Base-by-base conservation (phyloP, 1,140 invertebrate species). In the Cotesia typhae region DNA sequence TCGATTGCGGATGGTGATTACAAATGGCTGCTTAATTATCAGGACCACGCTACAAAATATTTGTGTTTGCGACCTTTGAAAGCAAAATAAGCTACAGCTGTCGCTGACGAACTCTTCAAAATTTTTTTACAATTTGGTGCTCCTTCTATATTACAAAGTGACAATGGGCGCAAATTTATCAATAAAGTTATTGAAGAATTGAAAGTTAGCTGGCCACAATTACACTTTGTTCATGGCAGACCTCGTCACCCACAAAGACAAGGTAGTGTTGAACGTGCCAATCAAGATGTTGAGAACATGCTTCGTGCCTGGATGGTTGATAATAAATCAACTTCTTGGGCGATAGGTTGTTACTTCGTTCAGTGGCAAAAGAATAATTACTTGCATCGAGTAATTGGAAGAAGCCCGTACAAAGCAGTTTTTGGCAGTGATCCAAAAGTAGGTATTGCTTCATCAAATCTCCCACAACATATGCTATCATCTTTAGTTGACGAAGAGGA, bases 221-320 rank as follows among this genome's bases (percentile, higher is more conserved):
- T 80, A 57, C 80, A 82, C 52, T 82, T 88, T 61, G 79, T 86
- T 37, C 77, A 87, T 80, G 80, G 78, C 17, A 83, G 78, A 72
- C 77, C 77, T 35, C 28, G 76, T 10, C 79, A 78, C 67, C 72
- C 71, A 10, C 81, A 82, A 59, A 81, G 72, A 37, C 80, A 87
- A 73, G 79, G 81, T 1, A 77, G 71, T 20, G 79, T 84, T 0
- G 82, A 85, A 74, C 71, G 81, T 61, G 75, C 78, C 5, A 85
- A 85, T 74, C 79, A 80, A 76, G 82, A 85, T 69, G 79, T 86
- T 28, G 74, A 85, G 76, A 81, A 81, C 66, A 82, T 83, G 77
- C 71, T 85, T 4, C 70, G 51, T 35, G 69, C 78, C 53, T 80
- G 79, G 78, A 75, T 84, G 78, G 36, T 53, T 52, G 75, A 74